Percentiles rank a stretch among this genome's conserved stretches.
Conservation (phyloP, 2,888 invertebrate genomes). For the Drosophila phalerata region DNA sequence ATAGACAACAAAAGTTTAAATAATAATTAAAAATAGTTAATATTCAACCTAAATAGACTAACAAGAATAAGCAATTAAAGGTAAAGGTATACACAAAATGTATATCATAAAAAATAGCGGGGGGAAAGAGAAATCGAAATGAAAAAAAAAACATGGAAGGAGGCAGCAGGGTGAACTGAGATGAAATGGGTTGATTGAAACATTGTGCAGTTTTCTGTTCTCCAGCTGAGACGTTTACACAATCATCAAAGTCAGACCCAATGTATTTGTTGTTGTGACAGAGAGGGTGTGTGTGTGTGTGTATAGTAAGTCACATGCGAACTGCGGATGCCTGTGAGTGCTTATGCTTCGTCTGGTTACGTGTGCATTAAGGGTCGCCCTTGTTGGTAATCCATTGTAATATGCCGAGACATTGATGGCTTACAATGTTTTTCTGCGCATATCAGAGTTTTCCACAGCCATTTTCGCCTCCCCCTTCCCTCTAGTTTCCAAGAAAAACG, state of each 20-base stretch:
- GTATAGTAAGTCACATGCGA: constrained; percentile 66
- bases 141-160: background rate
- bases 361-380: constrained; percentile 20
- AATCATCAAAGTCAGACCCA: constrained; percentile 48
- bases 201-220: constrained; percentile 22
- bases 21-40: too few relatives aligned
- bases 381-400: constrained; percentile 21
- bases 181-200: background rate
- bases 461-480: background rate
- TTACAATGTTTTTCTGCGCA: too few relatives aligned
- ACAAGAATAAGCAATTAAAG: background rate
- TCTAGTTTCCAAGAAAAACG: background rate
- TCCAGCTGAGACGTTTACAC: constrained; percentile 61
- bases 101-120: background rate
- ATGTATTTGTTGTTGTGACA: background rate
- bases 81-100: background rate
- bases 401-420: background rate
- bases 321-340: constrained; percentile 57
- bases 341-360: constrained; percentile 60
- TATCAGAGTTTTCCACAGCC: background rate
- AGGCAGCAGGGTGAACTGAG: background rate
- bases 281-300: background rate
- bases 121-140: background rate
- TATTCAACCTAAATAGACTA: background rate
- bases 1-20: too few relatives aligned